Evolutionary conservation across 2,888 invertebrate species (phyloP).

Genomic region (Mesodorylaimus sp.): DNA sequence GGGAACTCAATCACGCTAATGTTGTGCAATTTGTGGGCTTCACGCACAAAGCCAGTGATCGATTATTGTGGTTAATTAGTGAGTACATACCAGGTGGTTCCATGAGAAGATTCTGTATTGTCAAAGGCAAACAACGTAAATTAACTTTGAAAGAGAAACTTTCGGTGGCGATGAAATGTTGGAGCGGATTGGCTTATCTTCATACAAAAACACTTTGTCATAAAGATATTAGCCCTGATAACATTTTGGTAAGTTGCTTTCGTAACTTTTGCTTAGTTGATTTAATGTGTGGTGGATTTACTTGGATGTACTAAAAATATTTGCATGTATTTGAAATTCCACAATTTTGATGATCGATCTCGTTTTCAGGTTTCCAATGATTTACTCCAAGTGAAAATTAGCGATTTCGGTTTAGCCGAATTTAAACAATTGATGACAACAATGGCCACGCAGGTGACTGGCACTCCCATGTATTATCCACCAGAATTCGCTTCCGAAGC

Average conservation of each 20-base stretch:
- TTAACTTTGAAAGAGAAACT: not conserved
- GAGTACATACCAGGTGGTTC: not conserved
- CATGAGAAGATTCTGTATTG: not conserved
- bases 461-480: not conserved
- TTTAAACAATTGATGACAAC: not conserved
- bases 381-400: not conserved
- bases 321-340: not conserved
- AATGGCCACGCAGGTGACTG: not conserved
- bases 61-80: not conserved
- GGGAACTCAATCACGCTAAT: not conserved
- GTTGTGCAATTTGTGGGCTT: not conserved
- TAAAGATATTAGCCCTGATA: not conserved
- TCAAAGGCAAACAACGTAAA: not conserved
- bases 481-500: not conserved
- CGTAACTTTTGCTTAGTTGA: no score
- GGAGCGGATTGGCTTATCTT: not conserved
- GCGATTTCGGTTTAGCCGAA: not conserved
- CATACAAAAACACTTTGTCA: not conserved
- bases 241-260: not conserved
- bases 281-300: no score
- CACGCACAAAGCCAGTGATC: not conserved
- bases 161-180: not conserved
- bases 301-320: not conserved
- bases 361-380: not conserved
- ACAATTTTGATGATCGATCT: not conserved